A percentile compares a stretch with the other conserved stretches of the same genome.
phyloP scores from a whole-genome alignment of 2,797 vertebrate species.

The Falco berigora region DNA sequence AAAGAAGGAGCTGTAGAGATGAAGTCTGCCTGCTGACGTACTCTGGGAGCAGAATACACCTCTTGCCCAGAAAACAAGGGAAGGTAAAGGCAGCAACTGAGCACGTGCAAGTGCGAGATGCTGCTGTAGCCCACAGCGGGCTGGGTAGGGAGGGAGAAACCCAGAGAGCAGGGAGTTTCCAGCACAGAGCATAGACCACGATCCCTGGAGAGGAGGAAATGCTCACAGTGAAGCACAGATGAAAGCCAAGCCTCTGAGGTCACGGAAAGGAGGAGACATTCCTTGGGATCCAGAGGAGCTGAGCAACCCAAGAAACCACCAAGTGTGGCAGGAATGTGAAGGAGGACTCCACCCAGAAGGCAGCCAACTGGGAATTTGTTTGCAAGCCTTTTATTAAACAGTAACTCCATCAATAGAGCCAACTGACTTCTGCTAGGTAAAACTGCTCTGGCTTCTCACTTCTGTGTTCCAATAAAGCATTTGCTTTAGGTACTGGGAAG shows the following conservation, averaged over 20 bases:
- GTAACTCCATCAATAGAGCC: not conserved
- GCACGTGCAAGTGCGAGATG: rapidly evolving
- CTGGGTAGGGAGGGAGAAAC: not conserved
- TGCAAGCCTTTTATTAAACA: not conserved
- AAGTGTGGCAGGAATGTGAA: slow-evolving; percentile 12
- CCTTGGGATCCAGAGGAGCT: not conserved
- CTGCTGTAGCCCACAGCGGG: not conserved
- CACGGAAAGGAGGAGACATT: slow-evolving; percentile 20
- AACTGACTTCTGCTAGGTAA: not conserved
- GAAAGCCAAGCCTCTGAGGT: slow-evolving; percentile 19
- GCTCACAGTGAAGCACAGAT: not conserved
- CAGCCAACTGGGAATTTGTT: not conserved
- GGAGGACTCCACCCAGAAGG: slow-evolving; percentile 15
- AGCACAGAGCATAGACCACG: not conserved
- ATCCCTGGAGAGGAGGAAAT: not conserved
- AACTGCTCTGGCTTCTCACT: not conserved
- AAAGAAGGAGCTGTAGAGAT: not conserved
- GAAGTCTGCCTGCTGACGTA: not conserved
- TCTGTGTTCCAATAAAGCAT: not conserved
- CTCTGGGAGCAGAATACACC: not conserved
- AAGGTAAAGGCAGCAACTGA: not conserved
- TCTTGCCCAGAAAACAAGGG: not conserved
- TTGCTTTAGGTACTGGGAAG: not conserved
- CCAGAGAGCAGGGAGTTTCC: not conserved
- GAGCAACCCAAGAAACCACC: slow-evolving; percentile 28